Conservation (phyloP, 2,888 invertebrate genomes). For the Tolmerus cingulatus region DNA sequence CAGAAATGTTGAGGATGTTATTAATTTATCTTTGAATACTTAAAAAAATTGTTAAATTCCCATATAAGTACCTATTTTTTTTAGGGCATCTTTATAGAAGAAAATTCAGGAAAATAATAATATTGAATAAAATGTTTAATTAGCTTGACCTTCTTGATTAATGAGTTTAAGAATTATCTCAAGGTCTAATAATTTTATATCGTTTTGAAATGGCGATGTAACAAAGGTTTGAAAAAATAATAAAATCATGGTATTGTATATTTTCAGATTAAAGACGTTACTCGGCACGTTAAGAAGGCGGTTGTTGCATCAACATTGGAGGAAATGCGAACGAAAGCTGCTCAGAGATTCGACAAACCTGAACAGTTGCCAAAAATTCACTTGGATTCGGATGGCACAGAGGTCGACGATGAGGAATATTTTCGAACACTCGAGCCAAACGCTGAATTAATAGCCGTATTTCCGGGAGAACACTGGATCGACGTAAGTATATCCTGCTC, state of each 20-base stretch:
- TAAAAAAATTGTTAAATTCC: too few species aligned
- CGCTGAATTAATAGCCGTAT: constrained; percentile 83
- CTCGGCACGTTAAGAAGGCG: constrained; percentile 82
- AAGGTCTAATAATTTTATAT: too few species aligned
- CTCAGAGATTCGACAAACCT: constrained; percentile 74
- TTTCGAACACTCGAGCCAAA: constrained; percentile 90
- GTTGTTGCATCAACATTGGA: constrained; percentile 81
- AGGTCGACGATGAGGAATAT: constrained; percentile 95
- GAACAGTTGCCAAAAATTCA: constrained; percentile 77
- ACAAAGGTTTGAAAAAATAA: background rate
- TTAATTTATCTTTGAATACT: too few species aligned
- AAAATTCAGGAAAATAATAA: too few species aligned
- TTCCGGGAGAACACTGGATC: constrained; percentile 79
- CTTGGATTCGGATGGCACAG: constrained; percentile 91
- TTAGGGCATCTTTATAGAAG: too few species aligned
- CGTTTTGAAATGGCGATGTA: too few species aligned
- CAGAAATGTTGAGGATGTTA: too few species aligned
- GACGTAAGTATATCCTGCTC: constrained; percentile 58
- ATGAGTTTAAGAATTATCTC: too few species aligned
- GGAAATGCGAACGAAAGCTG: constrained; percentile 78
- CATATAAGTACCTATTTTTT: too few species aligned
- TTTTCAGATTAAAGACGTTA: constrained; percentile 69
- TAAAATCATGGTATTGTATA: background rate
- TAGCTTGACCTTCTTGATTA: too few species aligned
- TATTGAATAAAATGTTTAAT: background rate